Evolutionary conservation across 2,113 vertebrate genomes (phyloP), one percentile per base, ranked within the genome.

Genomic region (Perognathus longimembris): DNA sequence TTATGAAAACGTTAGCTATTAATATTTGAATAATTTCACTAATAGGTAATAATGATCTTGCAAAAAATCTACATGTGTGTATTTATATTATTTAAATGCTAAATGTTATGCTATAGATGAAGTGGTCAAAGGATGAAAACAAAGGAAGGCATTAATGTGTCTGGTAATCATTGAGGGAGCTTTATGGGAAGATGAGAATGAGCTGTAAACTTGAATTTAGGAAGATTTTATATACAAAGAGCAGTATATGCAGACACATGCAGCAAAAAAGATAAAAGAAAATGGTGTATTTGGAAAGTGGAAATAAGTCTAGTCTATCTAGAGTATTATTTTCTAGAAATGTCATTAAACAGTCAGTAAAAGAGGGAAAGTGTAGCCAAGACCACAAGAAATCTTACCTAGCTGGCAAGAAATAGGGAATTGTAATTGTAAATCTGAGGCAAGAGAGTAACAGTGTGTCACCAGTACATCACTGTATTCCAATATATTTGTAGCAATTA

Each of bases 1-100:
- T 83, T 89, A 54, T 85, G 50, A 95, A 91, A 94, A 73, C 79
- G 8, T 88, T 94, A 59, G 12, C 28, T 90, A 42, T 93, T 94
- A 84, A 73, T 89, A 86, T 89, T 86, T 94, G 40, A 89, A 83
- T 89, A 61, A 42, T 89, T 91, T 74, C 9, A 64, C 80, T 81
- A 83, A 87, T 71, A 92, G 78, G 32, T 77, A 88, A 92, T 77
- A 88, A 92, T 86, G 15, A 59, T 81, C 18, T 91, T 21, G 17
- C 32, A 84, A 57, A 74, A 75, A 30, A 54, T 32, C 14, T 75
- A 40, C 59, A 30, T 54, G 18, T 26, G 0, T 84, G 81, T 89
- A 30, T 38, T 76, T 66, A 28, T 74, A 70, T 81, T 73, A 15
- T 82, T 15, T 78, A 74, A 73, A 24, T 59, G 12, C 66, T 67